Conservation (phyloP, 2,797 vertebrate genomes). For the Pangasius krempfi region DNA sequence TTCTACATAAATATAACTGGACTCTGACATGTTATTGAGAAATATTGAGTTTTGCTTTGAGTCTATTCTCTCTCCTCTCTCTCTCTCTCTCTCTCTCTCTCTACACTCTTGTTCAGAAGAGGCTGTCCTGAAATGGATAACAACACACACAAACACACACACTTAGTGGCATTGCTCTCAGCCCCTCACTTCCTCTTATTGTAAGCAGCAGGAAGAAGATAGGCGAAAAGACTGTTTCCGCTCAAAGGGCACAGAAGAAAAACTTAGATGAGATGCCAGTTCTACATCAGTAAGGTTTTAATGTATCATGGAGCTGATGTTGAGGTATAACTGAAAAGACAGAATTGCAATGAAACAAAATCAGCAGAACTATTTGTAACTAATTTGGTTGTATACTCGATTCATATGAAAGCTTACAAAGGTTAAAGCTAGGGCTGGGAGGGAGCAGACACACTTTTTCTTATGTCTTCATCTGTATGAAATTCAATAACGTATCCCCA, state of each 20-base stretch:
- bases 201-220: slow-evolving; percentile 64
- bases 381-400: not conserved
- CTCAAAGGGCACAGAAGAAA: slow-evolving; percentile 10
- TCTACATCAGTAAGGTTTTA: not conserved
- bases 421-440: not conserved
- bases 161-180: slow-evolving; percentile 40
- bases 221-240: slow-evolving; percentile 48
- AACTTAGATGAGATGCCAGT: not conserved
- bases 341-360: not conserved
- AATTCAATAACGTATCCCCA: too few species aligned
- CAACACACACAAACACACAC: slow-evolving; percentile 1
- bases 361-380: not conserved
- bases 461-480: not conserved
- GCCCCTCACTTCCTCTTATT: slow-evolving; percentile 62
- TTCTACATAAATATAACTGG: slow-evolving; percentile 26
- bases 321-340: not conserved
- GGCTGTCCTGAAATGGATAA: slow-evolving; percentile 29
- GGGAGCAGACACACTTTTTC: not conserved
- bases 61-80: slow-evolving; percentile 25
- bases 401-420: not conserved
- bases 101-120: slow-evolving; percentile 29
- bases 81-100: slow-evolving; percentile 26
- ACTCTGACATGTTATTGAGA: slow-evolving; percentile 40
- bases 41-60: not conserved
- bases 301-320: not conserved